A percentile compares a stretch with the other conserved stretches of the same genome.
Evolutionary conservation across 1,140 invertebrate genomes (phyloP).

Genomic region (Microplitis mediator): DNA sequence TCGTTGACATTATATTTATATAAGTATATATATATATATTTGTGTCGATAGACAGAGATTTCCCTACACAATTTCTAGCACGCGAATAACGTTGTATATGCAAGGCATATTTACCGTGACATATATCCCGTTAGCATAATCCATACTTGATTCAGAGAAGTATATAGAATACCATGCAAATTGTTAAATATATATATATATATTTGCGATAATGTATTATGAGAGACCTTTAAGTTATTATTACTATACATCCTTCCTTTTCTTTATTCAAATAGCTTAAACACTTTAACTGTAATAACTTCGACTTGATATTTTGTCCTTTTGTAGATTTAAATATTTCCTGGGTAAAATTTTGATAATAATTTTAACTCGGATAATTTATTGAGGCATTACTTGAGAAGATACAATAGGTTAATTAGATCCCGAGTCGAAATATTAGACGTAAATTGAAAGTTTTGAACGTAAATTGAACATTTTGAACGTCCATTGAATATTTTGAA

Average conservation of each 20-base stretch:
- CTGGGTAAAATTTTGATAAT: no score
- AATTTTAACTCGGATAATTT: no score
- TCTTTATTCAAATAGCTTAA: not conserved
- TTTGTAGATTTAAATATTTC: no score
- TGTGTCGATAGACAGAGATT: conserved; percentile 1
- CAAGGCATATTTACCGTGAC: conserved; percentile 15
- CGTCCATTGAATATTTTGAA: no score
- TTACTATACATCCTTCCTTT: not conserved
- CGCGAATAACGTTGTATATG: conserved; percentile 3
- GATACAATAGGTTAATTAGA: no score
- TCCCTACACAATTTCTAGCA: conserved; percentile 9
- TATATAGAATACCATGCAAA: not conserved
- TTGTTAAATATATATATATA: not conserved
- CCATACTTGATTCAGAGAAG: conserved; percentile 13
- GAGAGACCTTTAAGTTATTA: conserved; percentile 16
- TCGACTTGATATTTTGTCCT: no score
- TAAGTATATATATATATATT: not conserved
- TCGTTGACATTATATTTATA: not conserved
- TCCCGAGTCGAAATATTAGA: no score
- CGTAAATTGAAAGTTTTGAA: no score
- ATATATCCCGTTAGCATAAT: conserved; percentile 19
- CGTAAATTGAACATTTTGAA: no score
- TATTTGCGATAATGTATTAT: not conserved
- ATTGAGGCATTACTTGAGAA: no score
- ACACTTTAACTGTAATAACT: not conserved